Conservation (phyloP, 1,140 invertebrate species). For the Bombus terrestris region DNA sequence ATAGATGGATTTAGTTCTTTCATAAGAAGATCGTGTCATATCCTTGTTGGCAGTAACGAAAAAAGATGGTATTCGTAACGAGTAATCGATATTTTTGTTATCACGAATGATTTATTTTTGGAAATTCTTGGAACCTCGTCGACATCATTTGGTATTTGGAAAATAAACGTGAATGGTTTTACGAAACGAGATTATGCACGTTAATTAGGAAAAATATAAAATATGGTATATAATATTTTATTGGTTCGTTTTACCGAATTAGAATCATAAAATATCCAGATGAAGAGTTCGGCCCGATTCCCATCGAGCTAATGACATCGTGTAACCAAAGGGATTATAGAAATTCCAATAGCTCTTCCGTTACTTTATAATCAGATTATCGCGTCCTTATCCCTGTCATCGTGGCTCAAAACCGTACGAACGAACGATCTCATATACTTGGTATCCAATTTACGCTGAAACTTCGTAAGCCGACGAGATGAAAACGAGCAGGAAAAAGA, state of each 20-base stretch:
- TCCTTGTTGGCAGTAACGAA: background rate
- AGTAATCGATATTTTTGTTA: background rate
- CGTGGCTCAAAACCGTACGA: background rate
- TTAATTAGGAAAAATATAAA: background rate
- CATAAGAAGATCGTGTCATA: slow-evolving; percentile 8
- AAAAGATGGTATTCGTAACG: background rate
- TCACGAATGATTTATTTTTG: background rate
- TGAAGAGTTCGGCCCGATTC: background rate
- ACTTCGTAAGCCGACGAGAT: slow-evolving; percentile 13
- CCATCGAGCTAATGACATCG: background rate
- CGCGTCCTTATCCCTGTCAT: slow-evolving; percentile 4
- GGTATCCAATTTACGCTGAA: slow-evolving; percentile 21
- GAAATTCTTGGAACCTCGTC: background rate
- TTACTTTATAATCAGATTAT: slow-evolving; percentile 34
- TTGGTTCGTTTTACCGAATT: background rate
- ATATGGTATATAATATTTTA: background rate
- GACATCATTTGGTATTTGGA: background rate
- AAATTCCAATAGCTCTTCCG: slow-evolving; percentile 26
- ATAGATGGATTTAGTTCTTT: too few relatives aligned
- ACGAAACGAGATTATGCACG: background rate
- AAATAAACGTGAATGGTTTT: background rate
- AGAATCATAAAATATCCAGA: background rate
- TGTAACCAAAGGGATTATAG: slow-evolving; percentile 21
- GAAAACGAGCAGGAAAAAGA: background rate
- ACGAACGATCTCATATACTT: slow-evolving; percentile 24